These are phyloP conservation scores for Epizoanthus rinbou DNA, from an alignment of 92 coral and sea anemone species.

Conservation along the genomic window DNA sequence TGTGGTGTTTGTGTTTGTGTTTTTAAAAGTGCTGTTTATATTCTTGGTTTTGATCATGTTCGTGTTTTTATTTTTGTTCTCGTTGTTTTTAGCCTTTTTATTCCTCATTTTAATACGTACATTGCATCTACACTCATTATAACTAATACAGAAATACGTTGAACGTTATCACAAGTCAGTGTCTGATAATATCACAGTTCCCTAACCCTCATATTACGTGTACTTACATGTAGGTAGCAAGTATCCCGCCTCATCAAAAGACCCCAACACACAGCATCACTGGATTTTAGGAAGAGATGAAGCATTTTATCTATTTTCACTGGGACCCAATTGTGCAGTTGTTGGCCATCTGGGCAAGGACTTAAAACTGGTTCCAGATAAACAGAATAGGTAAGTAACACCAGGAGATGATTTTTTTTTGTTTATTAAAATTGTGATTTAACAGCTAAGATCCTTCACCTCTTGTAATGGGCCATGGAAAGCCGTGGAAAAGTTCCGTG, in stretches of 20 bases:
- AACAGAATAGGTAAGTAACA: slow-evolving; percentile 53
- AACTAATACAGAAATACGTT: too few species aligned
- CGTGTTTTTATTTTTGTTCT: too few species aligned
- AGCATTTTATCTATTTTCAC: slow-evolving; percentile 78
- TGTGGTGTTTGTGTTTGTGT: too few species aligned
- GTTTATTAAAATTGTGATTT: neutral
- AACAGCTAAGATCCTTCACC: slow-evolving; percentile 42
- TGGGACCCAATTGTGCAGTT: slow-evolving; percentile 85
- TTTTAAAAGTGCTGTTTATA: too few species aligned
- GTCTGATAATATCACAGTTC: too few species aligned
- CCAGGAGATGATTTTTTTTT: neutral
- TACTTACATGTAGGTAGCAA: slow-evolving; percentile 2
- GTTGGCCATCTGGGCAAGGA: slow-evolving; percentile 77
- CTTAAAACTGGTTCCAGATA: slow-evolving; percentile 58
- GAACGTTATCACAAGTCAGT: too few species aligned
- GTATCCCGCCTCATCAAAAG: neutral
- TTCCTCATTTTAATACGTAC: too few species aligned
- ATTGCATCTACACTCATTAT: too few species aligned
- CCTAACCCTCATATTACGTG: neutral
- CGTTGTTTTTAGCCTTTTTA: too few species aligned
- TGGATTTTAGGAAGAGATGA: slow-evolving; percentile 74
- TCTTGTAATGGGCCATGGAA: too few species aligned
- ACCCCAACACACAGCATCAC: neutral
- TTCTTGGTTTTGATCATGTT: too few species aligned
- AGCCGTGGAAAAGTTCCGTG: too few species aligned